Evolutionary conservation across 2,113 vertebrate genomes (phyloP), one percentile per base, ranked within the genome.

Genomic region (Pipra filicauda): DNA sequence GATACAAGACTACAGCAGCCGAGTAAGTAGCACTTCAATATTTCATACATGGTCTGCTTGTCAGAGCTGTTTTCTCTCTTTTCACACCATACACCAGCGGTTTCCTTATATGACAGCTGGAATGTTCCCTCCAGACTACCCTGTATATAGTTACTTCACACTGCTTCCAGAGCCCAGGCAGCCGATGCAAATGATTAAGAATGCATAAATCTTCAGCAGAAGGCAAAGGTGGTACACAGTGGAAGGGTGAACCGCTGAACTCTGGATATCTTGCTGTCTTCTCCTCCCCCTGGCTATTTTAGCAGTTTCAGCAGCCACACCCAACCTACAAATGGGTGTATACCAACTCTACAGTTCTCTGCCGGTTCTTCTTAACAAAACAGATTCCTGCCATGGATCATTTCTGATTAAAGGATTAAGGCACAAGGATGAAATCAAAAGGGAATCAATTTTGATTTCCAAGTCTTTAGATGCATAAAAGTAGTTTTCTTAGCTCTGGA

Each of bases 341-440:
- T 48, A 59, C 5, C 39, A 64, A 10, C 13, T 70, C 79, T 43
- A 52, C 46, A 59, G 43, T 51, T 80, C 10, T 2, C 61, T 85
- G 33, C 7, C 31, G 46, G 30, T 51, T 94, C 43, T 46, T 54
- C 8, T 48, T 64, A 85, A 73, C 22, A 49, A 27, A 87, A 54
- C 20, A 39, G 16, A 59, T n/a, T 90, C 35, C 71, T 71, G 55
- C 27, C 43, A 84, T 65, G n/a, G 23, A 78, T 86, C 7, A 44
- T 88, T 88, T 86, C 70, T 86, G 65, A 81, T 65, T 54, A 88
- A 91, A 90, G 12, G 39, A 77, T 67, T 74, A 86, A 93, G 74
- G 43, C 55, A 77, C 26, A 74, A 71, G 20, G 41, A 75, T 83
- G 52, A 94, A 94, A 85, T 49, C 7, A 8, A 81, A 64, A 69